Percentiles rank a stretch among this genome's conserved stretches.
Conservation (phyloP, 2,888 invertebrate species). For the Tenthredo distinguenda region DNA sequence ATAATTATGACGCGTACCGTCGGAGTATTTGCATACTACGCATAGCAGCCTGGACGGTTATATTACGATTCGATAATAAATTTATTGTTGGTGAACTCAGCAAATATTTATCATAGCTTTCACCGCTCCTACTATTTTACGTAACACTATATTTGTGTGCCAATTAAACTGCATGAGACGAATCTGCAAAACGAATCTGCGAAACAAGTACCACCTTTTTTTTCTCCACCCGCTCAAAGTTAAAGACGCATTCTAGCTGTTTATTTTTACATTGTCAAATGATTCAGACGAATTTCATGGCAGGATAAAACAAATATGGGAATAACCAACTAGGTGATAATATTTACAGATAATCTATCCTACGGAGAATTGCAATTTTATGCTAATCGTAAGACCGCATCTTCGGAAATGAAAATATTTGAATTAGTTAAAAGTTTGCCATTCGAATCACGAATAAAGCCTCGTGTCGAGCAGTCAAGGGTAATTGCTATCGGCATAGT, state of each 20-base stretch:
- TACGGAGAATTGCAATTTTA: not conserved
- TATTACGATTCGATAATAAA: no score
- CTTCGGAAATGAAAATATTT: not conserved
- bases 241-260: not conserved
- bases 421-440: not conserved
- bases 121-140: not conserved
- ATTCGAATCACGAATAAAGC: not conserved
- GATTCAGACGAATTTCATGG: no score
- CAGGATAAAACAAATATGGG: no score
- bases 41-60: no score
- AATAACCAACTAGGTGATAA: no score
- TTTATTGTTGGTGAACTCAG: not conserved
- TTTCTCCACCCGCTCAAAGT: not conserved
- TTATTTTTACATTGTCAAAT: not conserved
- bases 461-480: not conserved
- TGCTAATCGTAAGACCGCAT: not conserved
- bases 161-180: not conserved
- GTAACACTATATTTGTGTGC: not conserved
- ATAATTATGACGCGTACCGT: no score
- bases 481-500: not conserved
- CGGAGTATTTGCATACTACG: not conserved
- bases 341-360: not conserved
- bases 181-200: not conserved
- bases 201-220: not conserved
- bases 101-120: not conserved